Evolutionary conservation across 2,888 invertebrate species (phyloP), one percentile per base, ranked within the genome.

Genomic region (Machimus atricapillus): DNA sequence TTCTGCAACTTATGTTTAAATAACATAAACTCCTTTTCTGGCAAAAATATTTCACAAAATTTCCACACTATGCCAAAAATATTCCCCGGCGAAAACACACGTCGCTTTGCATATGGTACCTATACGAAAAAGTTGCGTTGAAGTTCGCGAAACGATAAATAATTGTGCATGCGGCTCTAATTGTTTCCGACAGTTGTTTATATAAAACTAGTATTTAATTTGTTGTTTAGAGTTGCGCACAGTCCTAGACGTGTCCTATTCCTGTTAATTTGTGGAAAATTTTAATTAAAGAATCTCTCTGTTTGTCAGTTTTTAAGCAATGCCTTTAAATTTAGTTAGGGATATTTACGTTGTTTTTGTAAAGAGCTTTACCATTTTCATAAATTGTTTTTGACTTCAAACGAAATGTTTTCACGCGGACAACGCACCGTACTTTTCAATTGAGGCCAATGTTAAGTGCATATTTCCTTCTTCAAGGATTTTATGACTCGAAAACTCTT

Each of bases 141-240:
- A 78, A 78, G 78, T 78, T 78, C 43, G 23, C 43, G 40, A 16
- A 40, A 40, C 78, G 23, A 78, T 78, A 78, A 78, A 78, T 76
- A 37, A 76, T 66, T 66, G 40, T 40, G 78, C 19, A 78, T 78
- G 78, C 19, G 34, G 16, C 43, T 78, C 78, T 78, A 78, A 78
- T 78, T 78, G 78, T 78, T 78, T 78, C 43, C 16, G 19, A 78
- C 43, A 77, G 43, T 43, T 77, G 40, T 77, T 77, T 77, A 43
- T 43, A 77, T 43, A 78, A 78, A 78, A 78, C 40, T 43, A 16
- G 37, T 37, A 78, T 78, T 78, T 8, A 78, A 43, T 78, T 78
- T 78, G 19, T 78, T 27, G 3, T 46, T 46, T 46, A 7, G 27
- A 66, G 27, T 52, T 52, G n/a, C 23, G 12, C 66, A 27, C 12